Evolutionary conservation across 1,140 invertebrate species (phyloP), one percentile per base, ranked within the genome.

Genomic region (Maconellicoccus hirsutus): DNA sequence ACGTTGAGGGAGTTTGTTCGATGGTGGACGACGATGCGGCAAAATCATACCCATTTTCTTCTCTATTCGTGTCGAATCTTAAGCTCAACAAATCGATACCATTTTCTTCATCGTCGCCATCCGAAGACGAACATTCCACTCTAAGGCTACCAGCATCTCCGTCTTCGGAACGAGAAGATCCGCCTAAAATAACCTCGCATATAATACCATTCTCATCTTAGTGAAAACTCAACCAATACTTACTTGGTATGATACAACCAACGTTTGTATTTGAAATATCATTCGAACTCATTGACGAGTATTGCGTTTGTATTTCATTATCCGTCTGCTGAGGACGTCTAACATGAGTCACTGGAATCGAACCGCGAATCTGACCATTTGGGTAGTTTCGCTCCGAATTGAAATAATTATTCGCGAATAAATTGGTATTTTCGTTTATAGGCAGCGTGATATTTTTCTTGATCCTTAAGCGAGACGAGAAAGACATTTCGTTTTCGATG

Each of bases 41-140:
- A 25, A 25, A 66, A 25, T 66, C 61, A 22, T 66, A 66, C 21
- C 22, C 21, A 6, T 66, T 22, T 10, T 66, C 61, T 8, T 26
- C 25, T 66, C 61, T 10, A 16, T 66, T 66, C 7, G 61, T 26
- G 25, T 66, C 25, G 61, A 66, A 66, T 23, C 61, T 12, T 14
- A 66, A 26, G 21, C 61, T 23, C 22, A 25, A 66, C 61, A 66
- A 23, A 66, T 66, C 61, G 42, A 52, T 52, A 19, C 42, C 42
- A 16, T 52, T 52, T 52, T 52, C 42, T 66, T 66, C 61, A 19
- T 66, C 61, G 21, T 66, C 61, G 10, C 61, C 61, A 16, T 66
- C 61, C 25, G 61, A 66, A 66, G 61, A 66, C 25, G 61, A 66
- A 66, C 61, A 66, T 25, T 66, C 61, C 8, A 66, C 61, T 23